These are phyloP conservation scores for Lacerta agilis DNA, from an alignment of 2,797 vertebrate genomes.

Conservation along the genomic window DNA sequence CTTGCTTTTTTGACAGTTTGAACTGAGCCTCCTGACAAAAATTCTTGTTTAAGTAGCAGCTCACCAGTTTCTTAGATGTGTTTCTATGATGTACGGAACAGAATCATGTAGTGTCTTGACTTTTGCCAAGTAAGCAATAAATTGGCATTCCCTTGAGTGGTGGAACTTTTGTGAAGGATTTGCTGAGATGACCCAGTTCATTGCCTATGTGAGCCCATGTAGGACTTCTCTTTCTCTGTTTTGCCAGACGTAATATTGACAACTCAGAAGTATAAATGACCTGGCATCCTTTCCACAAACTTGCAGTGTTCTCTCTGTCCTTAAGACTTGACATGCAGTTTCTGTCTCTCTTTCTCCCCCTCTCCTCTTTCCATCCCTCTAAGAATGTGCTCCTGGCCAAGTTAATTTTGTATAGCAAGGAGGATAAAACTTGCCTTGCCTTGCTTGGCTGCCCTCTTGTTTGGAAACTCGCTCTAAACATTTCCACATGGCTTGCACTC, in stretches of 20 bases:
- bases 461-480: slow-evolving; percentile 74
- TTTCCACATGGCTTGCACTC: slow-evolving; percentile 74
- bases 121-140: neutral
- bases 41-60: slow-evolving; percentile 27
- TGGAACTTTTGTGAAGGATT: neutral
- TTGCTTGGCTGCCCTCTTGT: slow-evolving; percentile 67
- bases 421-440: slow-evolving; percentile 68
- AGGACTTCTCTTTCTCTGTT: neutral
- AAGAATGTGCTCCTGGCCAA: slow-evolving; percentile 68
- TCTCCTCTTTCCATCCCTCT: neutral
- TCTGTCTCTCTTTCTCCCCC: slow-evolving; percentile 53
- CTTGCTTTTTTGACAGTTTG: neutral
- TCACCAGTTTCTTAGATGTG: neutral
- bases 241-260: slow-evolving; percentile 58
- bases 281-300: slow-evolving; percentile 49
- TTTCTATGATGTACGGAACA: slow-evolving; percentile 27
- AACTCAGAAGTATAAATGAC: slow-evolving; percentile 22
- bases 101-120: slow-evolving; percentile 3
- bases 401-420: slow-evolving; percentile 62
- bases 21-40: neutral
- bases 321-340: slow-evolving; percentile 57
- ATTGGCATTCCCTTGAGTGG: slow-evolving; percentile 33
- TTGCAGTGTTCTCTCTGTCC: slow-evolving; percentile 64
- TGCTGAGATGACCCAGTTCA: slow-evolving; percentile 11
- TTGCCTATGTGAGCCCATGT: slow-evolving; percentile 26